phyloP scores from a whole-genome alignment of 2,797 vertebrate species.

The Acipenser ruthenus region DNA sequence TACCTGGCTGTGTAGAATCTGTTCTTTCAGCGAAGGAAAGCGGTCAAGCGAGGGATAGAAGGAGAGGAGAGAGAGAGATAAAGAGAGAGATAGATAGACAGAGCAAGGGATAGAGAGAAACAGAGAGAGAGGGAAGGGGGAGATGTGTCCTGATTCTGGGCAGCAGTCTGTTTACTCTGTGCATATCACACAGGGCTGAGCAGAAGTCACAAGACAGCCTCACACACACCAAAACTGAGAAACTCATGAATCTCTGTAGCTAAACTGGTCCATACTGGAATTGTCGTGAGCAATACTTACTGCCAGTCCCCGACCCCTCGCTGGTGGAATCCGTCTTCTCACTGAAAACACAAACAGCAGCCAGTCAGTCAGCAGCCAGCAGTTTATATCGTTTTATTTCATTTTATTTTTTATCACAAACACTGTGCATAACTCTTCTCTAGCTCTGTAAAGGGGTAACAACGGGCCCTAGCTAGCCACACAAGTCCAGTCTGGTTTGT shows the following conservation, averaged over 20 bases:
- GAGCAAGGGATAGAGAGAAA: slow-evolving; percentile 3
- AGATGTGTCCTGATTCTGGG: not conserved
- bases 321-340: slow-evolving; percentile 92
- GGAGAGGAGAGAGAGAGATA: slow-evolving; percentile 9
- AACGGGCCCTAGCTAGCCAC: too few relatives aligned
- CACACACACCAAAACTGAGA: too few relatives aligned
- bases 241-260: too few relatives aligned
- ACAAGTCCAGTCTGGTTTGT: too few relatives aligned
- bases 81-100: slow-evolving; percentile 26
- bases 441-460: too few relatives aligned
- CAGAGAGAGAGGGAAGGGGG: slow-evolving; percentile 7
- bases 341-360: slow-evolving; percentile 49
- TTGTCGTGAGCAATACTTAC: slow-evolving; percentile 49
- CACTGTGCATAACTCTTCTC: too few relatives aligned
- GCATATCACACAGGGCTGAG: slow-evolving; percentile 4
- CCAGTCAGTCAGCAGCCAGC: slow-evolving; percentile 60
- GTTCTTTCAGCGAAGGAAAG: not conserved
- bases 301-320: slow-evolving; percentile 77
- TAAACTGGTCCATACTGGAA: too few relatives aligned
- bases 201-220: slow-evolving; percentile 16
- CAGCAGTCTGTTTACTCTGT: not conserved
- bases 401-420: too few relatives aligned
- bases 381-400: too few relatives aligned
- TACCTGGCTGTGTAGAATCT: too few relatives aligned
- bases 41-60: not conserved